Conservation (phyloP, 2,797 vertebrate species). For the Sebastes oblongus region DNA sequence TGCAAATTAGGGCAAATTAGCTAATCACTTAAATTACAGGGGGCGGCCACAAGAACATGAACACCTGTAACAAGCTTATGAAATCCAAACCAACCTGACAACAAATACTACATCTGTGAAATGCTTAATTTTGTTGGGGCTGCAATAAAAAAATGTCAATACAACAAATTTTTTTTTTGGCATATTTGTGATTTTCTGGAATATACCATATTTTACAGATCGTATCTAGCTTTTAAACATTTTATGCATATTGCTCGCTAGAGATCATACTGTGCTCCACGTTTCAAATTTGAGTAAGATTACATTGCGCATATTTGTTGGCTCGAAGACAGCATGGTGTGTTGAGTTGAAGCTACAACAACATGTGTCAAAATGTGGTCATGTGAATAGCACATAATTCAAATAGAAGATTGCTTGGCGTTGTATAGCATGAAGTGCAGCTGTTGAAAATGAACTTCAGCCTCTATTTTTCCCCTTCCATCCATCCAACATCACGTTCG, state of each 20-base stretch:
- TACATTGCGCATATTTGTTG: neutral
- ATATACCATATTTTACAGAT: neutral
- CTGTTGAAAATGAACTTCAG: neutral
- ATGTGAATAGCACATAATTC: neutral
- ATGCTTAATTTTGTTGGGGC: neutral
- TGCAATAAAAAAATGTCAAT: neutral
- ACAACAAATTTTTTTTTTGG: neutral
- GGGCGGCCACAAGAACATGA: neutral
- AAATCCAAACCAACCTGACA: neutral
- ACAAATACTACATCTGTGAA: neutral
- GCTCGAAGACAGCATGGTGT: neutral
- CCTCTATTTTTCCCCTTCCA: neutral
- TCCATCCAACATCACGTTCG: neutral
- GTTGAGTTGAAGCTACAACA: neutral
- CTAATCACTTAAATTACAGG: constrained; percentile 12
- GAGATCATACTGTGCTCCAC: neutral
- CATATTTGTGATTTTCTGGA: neutral
- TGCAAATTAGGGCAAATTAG: neutral
- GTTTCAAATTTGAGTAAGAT: neutral
- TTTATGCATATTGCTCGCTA: neutral
- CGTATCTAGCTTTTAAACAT: neutral
- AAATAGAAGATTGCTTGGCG: neutral
- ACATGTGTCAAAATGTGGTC: neutral
- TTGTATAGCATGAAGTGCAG: neutral
- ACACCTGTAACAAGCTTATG: neutral